These are phyloP conservation scores for Protaetia brevitarsis DNA, from an alignment of 1,140 invertebrate species.

Conservation along the genomic window DNA sequence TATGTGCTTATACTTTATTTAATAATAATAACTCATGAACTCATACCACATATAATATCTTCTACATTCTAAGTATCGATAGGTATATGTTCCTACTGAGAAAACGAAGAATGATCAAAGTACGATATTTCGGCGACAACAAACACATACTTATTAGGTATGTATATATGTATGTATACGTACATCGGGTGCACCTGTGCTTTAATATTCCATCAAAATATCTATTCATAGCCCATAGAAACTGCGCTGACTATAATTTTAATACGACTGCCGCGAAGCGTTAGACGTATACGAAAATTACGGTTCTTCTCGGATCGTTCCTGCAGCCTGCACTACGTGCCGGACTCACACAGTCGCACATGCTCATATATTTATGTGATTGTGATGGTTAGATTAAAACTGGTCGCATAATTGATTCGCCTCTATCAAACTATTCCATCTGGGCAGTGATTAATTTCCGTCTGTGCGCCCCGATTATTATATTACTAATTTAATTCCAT, in stretches of 20 bases:
- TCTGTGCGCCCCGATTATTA: neutral
- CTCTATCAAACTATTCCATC: constrained; percentile 5
- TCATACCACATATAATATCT: too few relatives aligned
- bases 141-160: too few relatives aligned
- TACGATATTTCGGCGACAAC: neutral
- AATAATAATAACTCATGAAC: too few relatives aligned
- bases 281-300: neutral
- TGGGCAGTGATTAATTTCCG: constrained; percentile 13
- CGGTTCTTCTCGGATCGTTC: neutral
- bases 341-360: too few relatives aligned
- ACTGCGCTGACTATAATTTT: constrained; percentile 2
- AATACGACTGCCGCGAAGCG: neutral
- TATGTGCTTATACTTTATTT: too few relatives aligned
- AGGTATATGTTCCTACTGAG: too few relatives aligned
- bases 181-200: neutral
- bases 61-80: too few relatives aligned
- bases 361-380: neutral
- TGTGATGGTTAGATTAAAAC: constrained; percentile 5
- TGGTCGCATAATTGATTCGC: constrained; percentile 13
- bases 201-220: constrained; percentile 13
- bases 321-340: too few relatives aligned
- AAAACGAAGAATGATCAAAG: too few relatives aligned
- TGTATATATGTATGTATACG: too few relatives aligned
- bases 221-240: neutral
- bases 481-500: constrained; percentile 11